These are phyloP conservation scores for Strix aluco DNA, from an alignment of 2,113 vertebrate species.

Conservation along the genomic window DNA sequence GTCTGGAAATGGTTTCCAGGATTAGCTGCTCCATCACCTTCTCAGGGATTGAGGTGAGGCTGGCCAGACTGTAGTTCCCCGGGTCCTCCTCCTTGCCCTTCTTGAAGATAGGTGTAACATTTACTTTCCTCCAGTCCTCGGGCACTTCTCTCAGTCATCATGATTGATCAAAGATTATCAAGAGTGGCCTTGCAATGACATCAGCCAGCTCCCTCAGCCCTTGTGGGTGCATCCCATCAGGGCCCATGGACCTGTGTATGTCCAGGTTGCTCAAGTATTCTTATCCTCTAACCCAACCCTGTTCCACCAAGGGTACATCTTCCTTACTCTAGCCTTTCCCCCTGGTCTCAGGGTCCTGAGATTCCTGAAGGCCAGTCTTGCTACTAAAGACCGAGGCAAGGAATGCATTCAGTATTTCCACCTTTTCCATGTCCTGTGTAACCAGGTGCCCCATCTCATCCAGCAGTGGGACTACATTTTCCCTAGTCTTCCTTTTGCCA, in stretches of 20 bases:
- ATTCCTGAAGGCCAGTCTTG: neutral
- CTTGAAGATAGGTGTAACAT: too few relatives aligned
- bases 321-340: neutral
- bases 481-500: too few relatives aligned
- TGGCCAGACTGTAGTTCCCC: too few relatives aligned
- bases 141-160: too few relatives aligned
- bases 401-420: neutral
- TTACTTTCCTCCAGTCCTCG: too few relatives aligned
- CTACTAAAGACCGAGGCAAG: neutral
- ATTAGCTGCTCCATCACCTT: too few relatives aligned
- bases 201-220: neutral
- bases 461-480: too few relatives aligned
- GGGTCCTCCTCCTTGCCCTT: too few relatives aligned
- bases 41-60: too few relatives aligned
- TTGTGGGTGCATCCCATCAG: neutral
- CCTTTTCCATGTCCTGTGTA: neutral
- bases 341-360: neutral
- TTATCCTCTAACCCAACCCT: neutral
- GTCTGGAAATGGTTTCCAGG: too few relatives aligned
- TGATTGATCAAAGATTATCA: too few relatives aligned
- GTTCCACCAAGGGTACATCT: neutral
- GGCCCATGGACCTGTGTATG: neutral
- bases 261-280: neutral
- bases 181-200: too few relatives aligned
- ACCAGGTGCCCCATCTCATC: rapidly evolving